Percentiles rank a stretch among this genome's conserved stretches.
Evolutionary conservation across 2,888 invertebrate genomes (phyloP).

Genomic region (Boloria euphrosyne): DNA sequence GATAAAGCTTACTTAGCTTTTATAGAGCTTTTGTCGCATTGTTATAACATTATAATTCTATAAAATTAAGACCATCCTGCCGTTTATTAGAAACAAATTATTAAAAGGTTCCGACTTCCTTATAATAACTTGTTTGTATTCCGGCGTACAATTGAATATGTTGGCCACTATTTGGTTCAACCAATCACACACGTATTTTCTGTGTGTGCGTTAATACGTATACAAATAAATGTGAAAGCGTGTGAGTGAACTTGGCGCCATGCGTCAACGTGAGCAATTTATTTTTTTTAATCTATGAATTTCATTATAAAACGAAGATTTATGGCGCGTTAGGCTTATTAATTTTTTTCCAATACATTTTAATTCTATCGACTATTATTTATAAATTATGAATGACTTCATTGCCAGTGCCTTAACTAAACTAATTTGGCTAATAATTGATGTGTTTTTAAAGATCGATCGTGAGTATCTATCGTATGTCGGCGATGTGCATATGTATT

Average conservation of each 20-base stretch:
- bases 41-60: neutral
- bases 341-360: slow-evolving; percentile 30
- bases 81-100: slow-evolving; percentile 16
- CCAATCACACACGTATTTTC: slow-evolving; percentile 15
- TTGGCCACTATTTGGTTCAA: slow-evolving; percentile 6
- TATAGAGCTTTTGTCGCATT: neutral
- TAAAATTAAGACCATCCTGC: slow-evolving; percentile 14
- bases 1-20: neutral
- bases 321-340: slow-evolving; percentile 26
- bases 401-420: too few species aligned
- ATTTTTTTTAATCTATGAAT: slow-evolving; percentile 38
- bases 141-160: neutral
- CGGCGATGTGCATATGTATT: too few species aligned
- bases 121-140: neutral
- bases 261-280: slow-evolving; percentile 43
- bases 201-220: slow-evolving; percentile 13
- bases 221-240: neutral
- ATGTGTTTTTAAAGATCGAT: too few species aligned
- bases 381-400: too few species aligned
- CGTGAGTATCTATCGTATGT: too few species aligned
- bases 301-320: slow-evolving; percentile 17
- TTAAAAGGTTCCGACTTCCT: slow-evolving; percentile 21
- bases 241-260: slow-evolving; percentile 41
- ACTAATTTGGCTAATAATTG: too few species aligned
- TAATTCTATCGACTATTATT: neutral